Conservation (phyloP, 2,888 invertebrate genomes). For the Platycnemis pennipes region DNA sequence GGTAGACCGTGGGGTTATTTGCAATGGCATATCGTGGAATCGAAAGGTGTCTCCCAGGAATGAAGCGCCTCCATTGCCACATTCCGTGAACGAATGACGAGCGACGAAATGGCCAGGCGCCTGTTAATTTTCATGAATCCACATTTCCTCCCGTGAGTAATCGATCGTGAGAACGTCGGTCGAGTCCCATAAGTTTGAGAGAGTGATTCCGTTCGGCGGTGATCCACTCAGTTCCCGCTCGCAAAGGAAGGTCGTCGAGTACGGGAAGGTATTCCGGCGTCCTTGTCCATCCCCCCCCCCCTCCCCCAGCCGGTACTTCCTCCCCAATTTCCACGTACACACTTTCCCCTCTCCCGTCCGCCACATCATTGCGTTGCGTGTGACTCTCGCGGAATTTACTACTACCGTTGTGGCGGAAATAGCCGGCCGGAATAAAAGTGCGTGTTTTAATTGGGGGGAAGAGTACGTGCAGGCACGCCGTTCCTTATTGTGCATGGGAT, state of each 20-base stretch:
- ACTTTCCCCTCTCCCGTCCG: background rate
- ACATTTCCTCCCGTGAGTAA: background rate
- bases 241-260: slow-evolving; percentile 27
- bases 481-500: no score
- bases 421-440: background rate
- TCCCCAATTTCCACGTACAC: background rate
- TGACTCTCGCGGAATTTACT: background rate
- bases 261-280: slow-evolving; percentile 24
- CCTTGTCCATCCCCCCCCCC: background rate
- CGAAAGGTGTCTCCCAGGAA: slow-evolving; percentile 1
- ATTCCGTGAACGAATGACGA: background rate
- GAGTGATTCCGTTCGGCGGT: background rate
- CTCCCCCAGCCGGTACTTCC: background rate
- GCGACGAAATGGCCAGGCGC: background rate
- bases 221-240: background rate
- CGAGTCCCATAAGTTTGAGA: background rate
- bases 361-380: background rate
- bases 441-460: background rate
- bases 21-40: background rate
- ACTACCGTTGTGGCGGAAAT: background rate
- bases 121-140: slow-evolving; percentile 12
- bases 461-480: background rate
- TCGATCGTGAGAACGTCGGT: slow-evolving; percentile 1
- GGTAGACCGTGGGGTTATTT: no score
- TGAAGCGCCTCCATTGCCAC: background rate